Evolutionary conservation across 30 jellyfish, hydroid and myxozoan genomes (phyloP), one percentile per base, ranked within the genome.

Genomic region (Catostylus mosaicus): DNA sequence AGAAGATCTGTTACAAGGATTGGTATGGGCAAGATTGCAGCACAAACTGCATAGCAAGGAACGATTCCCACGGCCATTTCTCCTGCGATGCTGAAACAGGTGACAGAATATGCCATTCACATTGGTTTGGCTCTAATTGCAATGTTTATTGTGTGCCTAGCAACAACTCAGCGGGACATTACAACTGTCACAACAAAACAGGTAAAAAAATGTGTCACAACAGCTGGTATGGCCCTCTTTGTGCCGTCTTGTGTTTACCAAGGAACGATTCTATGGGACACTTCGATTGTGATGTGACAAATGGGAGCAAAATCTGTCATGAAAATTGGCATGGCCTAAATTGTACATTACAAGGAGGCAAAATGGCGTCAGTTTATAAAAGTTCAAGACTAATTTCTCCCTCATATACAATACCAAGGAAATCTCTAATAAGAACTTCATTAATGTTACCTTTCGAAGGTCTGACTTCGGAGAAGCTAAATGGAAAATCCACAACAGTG

Each of bases 21-120:
- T 86, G 91, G 96, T 86, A 24, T 77, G 83, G 86, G 0, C 35
- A 40, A 14, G 59, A 52, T 9, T 86, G 96, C 48, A 51, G 30
- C 0, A 35, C 1, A 4, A 63, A 61, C 37, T 83, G 94, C 85
- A 23, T 50, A 26, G 26, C 78, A 6, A 30, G 51, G 19, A 30
- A 54, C 30, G 86, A 54, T 68, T 9, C 63, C 14, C 27, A 2
- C 3, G 63, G 63, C 20, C 63, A 48, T 27, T 8, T 16, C 9
- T 30, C n/a, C 2, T 66, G 86, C 26, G 70, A 64, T 64, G 67
- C 60, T 19, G 33, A 16, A 0, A 64, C 62, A 35, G 89, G 89
- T 1, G 46, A 24, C 14, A 78, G 34, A 30, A 65, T 62, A 2
- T 78, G 89, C 74, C 68, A 20, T 22, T 33, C 34, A 1, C 82